Evolutionary conservation across 2,113 vertebrate genomes (phyloP), one percentile per base, ranked within the genome.

Genomic region (Chloroceryle aenea): DNA sequence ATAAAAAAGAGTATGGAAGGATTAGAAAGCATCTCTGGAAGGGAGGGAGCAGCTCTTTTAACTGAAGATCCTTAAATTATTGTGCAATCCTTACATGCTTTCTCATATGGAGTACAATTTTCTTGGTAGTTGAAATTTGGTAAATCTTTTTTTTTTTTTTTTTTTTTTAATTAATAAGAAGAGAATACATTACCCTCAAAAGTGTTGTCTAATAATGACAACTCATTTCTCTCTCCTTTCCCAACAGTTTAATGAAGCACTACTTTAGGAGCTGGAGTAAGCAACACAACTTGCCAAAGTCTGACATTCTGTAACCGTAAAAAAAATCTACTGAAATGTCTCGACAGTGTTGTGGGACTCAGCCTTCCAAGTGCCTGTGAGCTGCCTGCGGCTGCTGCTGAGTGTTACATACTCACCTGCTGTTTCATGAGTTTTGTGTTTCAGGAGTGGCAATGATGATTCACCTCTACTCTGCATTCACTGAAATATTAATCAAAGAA

Each of bases 381-480:
- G 62, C 21, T 47, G n/a, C 56, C 36, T 22, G 10, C 20, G 56
- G 36, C 19, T 64, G 9, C 26, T 64, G 59, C 43, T 36, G 34
- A 45, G 38, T n/a, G 48, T 67, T 55, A 9, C 0, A 2, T 12
- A 43, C 15, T 42, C 2, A 1, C 5, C 59, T 45, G 29, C 53
- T 73, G 22, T 52, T 80, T 42, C 38, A 17, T 2, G 34, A 76
- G 20, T 15, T 83, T 10, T 52, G 47, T 59, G 21, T 68, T 73
- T 66, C 36, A 16, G 43, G 45, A 50, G 13, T 9, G 7, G 23
- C 7, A 25, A 22, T 12, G 53, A 25, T 90, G 74, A n/a, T 10
- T 56, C 52, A 43, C 30, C 32, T 26, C 61, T 20, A 40, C 6
- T 42, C 87, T 69, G 68, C 14, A 10, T 47, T 84, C 50, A 36